phyloP scores from a whole-genome alignment of 2,888 invertebrate species.

The Caenorhabditis wallacei region DNA sequence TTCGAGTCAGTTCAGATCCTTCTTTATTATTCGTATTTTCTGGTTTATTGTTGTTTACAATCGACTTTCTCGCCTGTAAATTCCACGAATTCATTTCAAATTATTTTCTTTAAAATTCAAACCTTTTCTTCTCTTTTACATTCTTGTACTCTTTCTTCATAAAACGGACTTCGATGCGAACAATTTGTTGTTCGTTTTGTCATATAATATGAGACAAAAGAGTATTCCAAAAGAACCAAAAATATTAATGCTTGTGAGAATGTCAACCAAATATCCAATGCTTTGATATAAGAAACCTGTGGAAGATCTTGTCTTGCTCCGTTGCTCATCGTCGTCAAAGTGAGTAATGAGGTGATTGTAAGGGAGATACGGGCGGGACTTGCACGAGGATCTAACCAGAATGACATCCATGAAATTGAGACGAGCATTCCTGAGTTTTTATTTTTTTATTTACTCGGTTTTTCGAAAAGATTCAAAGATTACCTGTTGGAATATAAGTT shows the following conservation, averaged over 20 bases:
- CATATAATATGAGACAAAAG: slow-evolving; percentile 82
- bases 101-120: not conserved
- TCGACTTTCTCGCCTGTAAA: slow-evolving; percentile 44
- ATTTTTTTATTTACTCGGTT: slow-evolving; percentile 6
- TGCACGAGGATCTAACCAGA: slow-evolving; percentile 83
- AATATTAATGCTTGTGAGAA: slow-evolving; percentile 83
- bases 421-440: slow-evolving; percentile 78
- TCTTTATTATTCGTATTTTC: slow-evolving; percentile 19
- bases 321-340: slow-evolving; percentile 83
- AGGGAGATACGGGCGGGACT: slow-evolving; percentile 82
- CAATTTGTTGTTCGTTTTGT: slow-evolving; percentile 79
- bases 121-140: slow-evolving; percentile 55
- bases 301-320: slow-evolving; percentile 83
- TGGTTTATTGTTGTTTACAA: slow-evolving; percentile 50
- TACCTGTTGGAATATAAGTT: slow-evolving; percentile 82
- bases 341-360: slow-evolving; percentile 83
- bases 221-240: slow-evolving; percentile 82
- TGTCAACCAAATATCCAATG: slow-evolving; percentile 82
- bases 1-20: slow-evolving; percentile 49
- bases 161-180: slow-evolving; percentile 71
- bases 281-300: slow-evolving; percentile 82
- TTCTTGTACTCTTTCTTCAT: slow-evolving; percentile 61
- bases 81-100: not conserved
- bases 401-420: slow-evolving; percentile 82
- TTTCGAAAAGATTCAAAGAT: slow-evolving; percentile 20